Conservation (phyloP, 2,113 vertebrate species). For the Kryptolebias marmoratus region DNA sequence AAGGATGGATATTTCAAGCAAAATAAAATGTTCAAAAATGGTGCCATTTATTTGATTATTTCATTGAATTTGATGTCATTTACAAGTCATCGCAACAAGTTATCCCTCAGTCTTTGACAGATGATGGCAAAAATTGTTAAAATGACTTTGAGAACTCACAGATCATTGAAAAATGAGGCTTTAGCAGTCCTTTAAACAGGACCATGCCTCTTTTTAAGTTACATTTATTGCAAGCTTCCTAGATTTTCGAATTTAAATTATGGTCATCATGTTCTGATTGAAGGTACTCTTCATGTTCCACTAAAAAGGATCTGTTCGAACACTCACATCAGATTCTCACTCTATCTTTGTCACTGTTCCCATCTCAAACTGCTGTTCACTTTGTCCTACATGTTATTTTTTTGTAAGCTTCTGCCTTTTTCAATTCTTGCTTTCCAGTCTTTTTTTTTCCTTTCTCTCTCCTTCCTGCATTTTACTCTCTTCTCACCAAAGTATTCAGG, state of each 20-base stretch:
- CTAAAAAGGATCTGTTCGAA: not conserved
- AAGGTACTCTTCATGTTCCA: not conserved
- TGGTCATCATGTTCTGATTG: not conserved
- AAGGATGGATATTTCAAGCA: no score
- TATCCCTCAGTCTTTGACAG: no score
- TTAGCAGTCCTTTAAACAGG: no score
- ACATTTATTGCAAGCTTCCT: not conserved
- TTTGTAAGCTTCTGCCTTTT: not conserved
- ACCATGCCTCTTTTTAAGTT: not conserved
- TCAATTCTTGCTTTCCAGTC: not conserved
- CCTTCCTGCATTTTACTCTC: not conserved
- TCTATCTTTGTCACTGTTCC: not conserved
- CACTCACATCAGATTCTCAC: not conserved
- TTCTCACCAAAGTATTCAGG: conserved; percentile 28
- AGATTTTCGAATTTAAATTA: not conserved
- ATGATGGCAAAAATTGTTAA: no score
- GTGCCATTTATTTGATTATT: no score
- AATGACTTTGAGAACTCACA: no score
- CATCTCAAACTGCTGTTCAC: conserved; percentile 2
- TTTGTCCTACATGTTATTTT: not conserved
- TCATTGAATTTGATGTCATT: no score
- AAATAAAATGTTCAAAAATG: no score
- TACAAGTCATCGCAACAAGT: no score
- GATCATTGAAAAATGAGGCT: no score
- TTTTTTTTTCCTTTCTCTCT: not conserved